phyloP scores from a whole-genome alignment of 2,888 invertebrate species.

The Melanostoma mellinum region DNA sequence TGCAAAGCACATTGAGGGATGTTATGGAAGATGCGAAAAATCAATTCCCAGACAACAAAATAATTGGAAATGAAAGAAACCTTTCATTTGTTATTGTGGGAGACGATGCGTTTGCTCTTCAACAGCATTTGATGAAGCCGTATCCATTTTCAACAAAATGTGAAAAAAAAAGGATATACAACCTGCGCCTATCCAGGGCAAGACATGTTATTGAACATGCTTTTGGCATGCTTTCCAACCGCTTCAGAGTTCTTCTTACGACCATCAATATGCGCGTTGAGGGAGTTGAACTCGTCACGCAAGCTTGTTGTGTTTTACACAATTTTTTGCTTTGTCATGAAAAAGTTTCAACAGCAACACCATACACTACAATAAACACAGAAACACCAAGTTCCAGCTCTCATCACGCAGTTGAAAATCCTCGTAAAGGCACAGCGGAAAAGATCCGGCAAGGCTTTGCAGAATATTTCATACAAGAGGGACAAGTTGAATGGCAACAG shows the following conservation, averaged over 20 bases:
- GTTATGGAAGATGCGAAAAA: background rate
- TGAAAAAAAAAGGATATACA: background rate
- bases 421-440: too few species aligned
- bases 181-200: background rate
- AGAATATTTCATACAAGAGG: too few species aligned
- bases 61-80: background rate
- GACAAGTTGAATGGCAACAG: too few species aligned
- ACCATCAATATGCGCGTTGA: background rate
- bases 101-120: background rate
- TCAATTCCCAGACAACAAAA: background rate
- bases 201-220: constrained; percentile 2
- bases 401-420: too few species aligned
- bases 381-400: too few species aligned
- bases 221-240: background rate
- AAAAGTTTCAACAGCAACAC: too few species aligned
- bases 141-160: background rate
- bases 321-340: too few species aligned
- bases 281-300: too few species aligned
- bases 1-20: background rate
- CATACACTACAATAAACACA: too few species aligned
- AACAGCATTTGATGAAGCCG: background rate
- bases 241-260: background rate
- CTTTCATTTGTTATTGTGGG: background rate
- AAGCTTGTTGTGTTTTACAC: too few species aligned
- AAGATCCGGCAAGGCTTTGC: too few species aligned